A percentile compares a stretch with the other conserved stretches of the same genome.
These are phyloP conservation scores for Diarsia brunnea DNA, from an alignment of 2,888 invertebrate species.

Conservation along the genomic window DNA sequence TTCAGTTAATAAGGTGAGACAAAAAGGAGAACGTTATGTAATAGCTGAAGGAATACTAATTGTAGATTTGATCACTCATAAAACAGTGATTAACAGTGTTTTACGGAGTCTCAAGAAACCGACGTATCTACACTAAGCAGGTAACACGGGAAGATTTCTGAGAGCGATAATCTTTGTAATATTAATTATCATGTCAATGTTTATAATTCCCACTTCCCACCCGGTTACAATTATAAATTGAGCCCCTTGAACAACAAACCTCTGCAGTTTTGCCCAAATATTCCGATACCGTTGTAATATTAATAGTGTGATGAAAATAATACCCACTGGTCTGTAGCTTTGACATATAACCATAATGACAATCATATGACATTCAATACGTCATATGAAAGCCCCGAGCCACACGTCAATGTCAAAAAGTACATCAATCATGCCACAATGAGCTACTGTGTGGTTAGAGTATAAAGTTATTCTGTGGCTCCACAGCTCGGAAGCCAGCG, in stretches of 20 bases:
- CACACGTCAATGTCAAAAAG: not conserved
- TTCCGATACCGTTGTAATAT: no score
- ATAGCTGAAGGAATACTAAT: not conserved
- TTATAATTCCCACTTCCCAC: no score
- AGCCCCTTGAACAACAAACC: no score
- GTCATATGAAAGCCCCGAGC: not conserved
- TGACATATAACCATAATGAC: not conserved
- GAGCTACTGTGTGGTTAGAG: constrained; percentile 19
- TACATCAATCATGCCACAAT: constrained; percentile 12
- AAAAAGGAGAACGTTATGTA: not conserved
- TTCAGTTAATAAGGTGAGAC: no score
- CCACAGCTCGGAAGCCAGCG: no score
- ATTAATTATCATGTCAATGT: no score
- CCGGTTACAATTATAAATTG: no score
- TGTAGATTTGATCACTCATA: not conserved
- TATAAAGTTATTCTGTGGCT: constrained; percentile 44
- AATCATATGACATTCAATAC: not conserved
- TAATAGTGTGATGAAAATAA: no score
- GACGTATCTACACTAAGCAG: not conserved
- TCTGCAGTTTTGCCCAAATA: no score
- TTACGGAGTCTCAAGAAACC: not conserved
- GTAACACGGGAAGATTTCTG: not conserved
- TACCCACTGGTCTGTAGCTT: not conserved
- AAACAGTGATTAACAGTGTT: not conserved
- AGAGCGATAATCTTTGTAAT: not conserved